Percentiles rank a stretch among this genome's conserved stretches.
Conservation (phyloP, 2,113 vertebrate genomes). For the Oncorhynchus keta region DNA sequence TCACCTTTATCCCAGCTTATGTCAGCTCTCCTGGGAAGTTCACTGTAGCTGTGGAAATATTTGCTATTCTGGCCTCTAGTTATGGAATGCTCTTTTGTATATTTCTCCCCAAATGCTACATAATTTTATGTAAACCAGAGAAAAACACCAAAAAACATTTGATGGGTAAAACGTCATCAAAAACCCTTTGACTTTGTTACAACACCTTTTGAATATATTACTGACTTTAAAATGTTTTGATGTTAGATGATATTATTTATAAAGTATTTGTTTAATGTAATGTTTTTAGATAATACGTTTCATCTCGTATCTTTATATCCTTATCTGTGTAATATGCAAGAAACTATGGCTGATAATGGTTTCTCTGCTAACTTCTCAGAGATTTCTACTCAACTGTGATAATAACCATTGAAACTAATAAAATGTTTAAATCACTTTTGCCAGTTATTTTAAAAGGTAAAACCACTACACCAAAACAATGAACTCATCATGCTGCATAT, state of each 20-base stretch:
- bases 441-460: no score
- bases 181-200: conserved; percentile 31
- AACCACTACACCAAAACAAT: no score
- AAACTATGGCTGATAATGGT: neutral
- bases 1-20: conserved; percentile 74
- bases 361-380: neutral
- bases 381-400: neutral
- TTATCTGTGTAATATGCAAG: neutral
- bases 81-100: conserved; percentile 72
- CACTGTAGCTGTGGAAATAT: conserved; percentile 74
- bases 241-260: no score
- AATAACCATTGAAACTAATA: no score
- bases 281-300: no score
- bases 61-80: conserved; percentile 75
- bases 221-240: no score
- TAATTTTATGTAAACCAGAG: conserved; percentile 73
- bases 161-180: conserved; percentile 57
- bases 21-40: conserved; percentile 75
- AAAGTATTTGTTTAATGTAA: no score
- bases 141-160: conserved; percentile 72
- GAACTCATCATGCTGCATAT: no score
- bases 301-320: neutral
- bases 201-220: neutral
- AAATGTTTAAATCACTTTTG: no score
- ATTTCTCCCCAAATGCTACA: conserved; percentile 74